Conservation (phyloP, 1,140 invertebrate genomes). For the Hyles vespertilio region DNA sequence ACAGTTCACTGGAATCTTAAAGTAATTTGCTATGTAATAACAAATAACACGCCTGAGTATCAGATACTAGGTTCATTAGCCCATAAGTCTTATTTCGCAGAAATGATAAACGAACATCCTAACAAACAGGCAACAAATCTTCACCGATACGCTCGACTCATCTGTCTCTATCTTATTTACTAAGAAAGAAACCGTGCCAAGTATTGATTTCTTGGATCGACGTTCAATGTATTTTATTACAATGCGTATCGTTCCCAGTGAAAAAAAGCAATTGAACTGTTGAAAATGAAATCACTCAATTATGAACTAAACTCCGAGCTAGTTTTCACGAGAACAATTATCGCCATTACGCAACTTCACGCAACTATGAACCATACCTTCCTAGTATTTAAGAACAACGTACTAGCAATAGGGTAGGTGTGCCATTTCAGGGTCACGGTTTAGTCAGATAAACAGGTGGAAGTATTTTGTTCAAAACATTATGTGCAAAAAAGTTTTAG, state of each 20-base stretch:
- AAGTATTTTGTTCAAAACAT: constrained; percentile 8
- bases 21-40: no score
- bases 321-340: not conserved
- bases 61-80: no score
- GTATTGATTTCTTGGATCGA: not conserved
- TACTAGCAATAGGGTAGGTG: constrained; percentile 13
- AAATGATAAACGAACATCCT: no score
- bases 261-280: no score
- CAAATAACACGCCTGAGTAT: no score
- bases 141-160: not conserved
- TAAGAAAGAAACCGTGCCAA: not conserved
- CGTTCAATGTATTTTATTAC: not conserved
- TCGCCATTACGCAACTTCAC: not conserved
- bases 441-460: constrained; percentile 12
- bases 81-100: no score
- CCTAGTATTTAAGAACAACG: not conserved
- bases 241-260: no score
- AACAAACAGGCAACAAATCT: no score
- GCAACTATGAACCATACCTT: not conserved
- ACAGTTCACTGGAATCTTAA: not conserved
- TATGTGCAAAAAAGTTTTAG: not conserved
- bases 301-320: no score
- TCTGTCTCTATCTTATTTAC: not conserved
- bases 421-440: constrained; percentile 14
- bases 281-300: no score